Conservation (phyloP, 2,888 invertebrate species). For the Callinectes sapidus region DNA sequence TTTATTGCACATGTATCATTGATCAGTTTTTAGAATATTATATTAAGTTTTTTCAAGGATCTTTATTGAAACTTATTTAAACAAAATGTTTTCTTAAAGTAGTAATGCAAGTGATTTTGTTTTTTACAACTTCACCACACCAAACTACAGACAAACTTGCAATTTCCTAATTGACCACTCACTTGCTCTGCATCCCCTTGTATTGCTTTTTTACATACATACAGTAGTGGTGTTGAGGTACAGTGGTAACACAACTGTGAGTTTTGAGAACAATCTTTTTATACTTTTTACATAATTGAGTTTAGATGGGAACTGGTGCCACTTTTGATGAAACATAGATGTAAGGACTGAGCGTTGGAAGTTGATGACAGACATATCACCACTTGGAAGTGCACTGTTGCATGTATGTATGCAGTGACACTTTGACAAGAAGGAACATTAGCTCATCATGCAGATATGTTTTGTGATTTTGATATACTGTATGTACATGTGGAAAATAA, state of each 20-base stretch:
- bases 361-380: slow-evolving; percentile 24
- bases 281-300: slow-evolving; percentile 23
- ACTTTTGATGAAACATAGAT: not conserved
- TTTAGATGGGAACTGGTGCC: not conserved
- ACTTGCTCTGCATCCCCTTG: not conserved
- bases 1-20: not conserved
- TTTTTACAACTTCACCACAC: not conserved
- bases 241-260: slow-evolving; percentile 3
- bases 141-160: not conserved
- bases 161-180: not conserved
- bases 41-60: not conserved
- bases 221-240: slow-evolving; percentile 28
- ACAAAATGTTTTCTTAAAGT: not conserved
- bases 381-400: slow-evolving; percentile 1
- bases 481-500: slow-evolving; percentile 2
- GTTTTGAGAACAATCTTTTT: not conserved
- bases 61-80: not conserved
- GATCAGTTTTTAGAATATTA: not conserved
- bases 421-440: not conserved
- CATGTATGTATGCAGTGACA: not conserved
- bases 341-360: not conserved
- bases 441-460: not conserved
- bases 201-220: slow-evolving; percentile 16
- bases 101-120: not conserved
- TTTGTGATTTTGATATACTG: slow-evolving; percentile 8